Evolutionary conservation across 2,888 invertebrate species (phyloP).

Genomic region (Meandrusa payeni): DNA sequence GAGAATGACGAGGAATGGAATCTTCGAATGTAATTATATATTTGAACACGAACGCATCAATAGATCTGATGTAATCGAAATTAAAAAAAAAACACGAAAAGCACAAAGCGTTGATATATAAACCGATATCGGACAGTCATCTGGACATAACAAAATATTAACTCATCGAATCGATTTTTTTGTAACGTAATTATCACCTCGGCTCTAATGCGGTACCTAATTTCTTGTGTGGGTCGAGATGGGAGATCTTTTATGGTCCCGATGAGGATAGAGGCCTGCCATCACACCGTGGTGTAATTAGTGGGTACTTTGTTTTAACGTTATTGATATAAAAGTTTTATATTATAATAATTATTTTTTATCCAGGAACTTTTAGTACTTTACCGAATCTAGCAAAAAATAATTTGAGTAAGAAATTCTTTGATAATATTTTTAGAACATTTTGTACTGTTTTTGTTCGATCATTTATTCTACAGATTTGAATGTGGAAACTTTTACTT

Average conservation of each 20-base stretch:
- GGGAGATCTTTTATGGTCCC: conserved; percentile 66
- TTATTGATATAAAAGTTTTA: neutral
- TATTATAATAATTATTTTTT: no score
- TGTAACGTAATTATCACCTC: conserved; percentile 77
- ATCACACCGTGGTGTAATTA: conserved; percentile 49
- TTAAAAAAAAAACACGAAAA: conserved; percentile 34
- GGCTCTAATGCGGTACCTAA: conserved; percentile 73
- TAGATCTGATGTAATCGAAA: conserved; percentile 32
- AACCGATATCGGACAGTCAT: conserved; percentile 57
- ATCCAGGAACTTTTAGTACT: no score
- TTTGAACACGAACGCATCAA: conserved; percentile 18
- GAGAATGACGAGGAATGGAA: conserved; percentile 18
- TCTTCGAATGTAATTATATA: conserved; percentile 11
- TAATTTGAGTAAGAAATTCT: no score
- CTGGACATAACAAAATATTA: conserved; percentile 66
- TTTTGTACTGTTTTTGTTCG: no score
- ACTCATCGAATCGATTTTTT: conserved; percentile 69
- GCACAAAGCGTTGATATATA: conserved; percentile 39
- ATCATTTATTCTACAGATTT: no score
- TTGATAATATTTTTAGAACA: no score
- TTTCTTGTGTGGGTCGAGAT: conserved; percentile 71
- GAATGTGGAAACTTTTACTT: no score
- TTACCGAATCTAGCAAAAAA: no score
- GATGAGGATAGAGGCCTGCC: conserved; percentile 38
- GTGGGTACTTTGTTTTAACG: neutral